Base-by-base conservation (phyloP, 1,140 invertebrate species). In the Phortica variegata region DNA sequence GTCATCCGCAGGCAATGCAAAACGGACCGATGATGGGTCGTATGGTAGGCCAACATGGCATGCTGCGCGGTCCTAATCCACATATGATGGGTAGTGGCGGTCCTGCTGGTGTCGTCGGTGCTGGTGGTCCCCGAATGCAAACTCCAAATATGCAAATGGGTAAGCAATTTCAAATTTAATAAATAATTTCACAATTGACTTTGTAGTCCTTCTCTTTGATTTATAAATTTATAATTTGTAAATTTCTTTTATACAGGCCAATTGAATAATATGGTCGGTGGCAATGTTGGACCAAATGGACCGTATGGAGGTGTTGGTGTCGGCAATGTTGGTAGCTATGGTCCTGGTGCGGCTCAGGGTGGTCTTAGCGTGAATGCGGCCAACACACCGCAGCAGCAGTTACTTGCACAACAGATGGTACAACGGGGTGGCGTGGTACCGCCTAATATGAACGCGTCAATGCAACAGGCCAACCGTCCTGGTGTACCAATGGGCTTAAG, bases 1-100 rank as follows among this genome's bases (percentile, higher is more conserved):
- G 47, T 15, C 50, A 50, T 54, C 53, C 46, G 2, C 47, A 50
- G 21, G 39, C 23, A 9, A 32, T 87, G 79, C 87, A 87, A 71
- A 90, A 89, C 62, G 88, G 87, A 8, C 85, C 85, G 2, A 81
- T 87, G 77, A 81, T 87, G 76, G 61, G 81, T 0, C 74, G 82
- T 9, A 81, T 84, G 20, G 79, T 80, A 0, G 81, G 83, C 65
- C 82, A 83, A 45, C 80, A 77, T 47, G 77, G 80, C 47, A 65
- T 74, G 52, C 32, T 73, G 1, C 69, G 73, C 10, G 70, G 70
- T 3, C 66, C 47, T 8, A 48, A 42, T 49, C 55, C 72, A 1
- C 72, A 73, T 57, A 19, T 75, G 15, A 71, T 71, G 56, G 59
- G 65, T 2, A 48, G 32, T 10, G 50, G 47, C 38, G 52, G 53